A percentile compares a stretch with the other conserved stretches of the same genome.
phyloP scores from a whole-genome alignment of 2,113 vertebrate species.

The Nycticorax nycticorax region DNA sequence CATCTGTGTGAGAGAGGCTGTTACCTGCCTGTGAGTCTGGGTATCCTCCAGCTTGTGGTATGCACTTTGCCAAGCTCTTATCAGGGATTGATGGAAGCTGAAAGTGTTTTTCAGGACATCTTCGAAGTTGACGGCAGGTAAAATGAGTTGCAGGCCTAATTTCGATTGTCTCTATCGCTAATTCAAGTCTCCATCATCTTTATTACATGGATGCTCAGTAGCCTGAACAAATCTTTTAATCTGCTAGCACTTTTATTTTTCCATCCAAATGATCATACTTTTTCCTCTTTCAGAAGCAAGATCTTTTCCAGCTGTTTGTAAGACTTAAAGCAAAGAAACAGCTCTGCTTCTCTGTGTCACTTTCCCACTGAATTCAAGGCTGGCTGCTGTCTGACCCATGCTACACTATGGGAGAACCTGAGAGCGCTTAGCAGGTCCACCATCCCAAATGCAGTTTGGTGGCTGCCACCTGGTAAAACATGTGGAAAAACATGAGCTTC shows the following conservation, averaged over 20 bases:
- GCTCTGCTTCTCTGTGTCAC: not conserved
- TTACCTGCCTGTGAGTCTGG: not conserved
- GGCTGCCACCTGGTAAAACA: not conserved
- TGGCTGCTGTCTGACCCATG: fast-evolving
- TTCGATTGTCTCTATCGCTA: not conserved
- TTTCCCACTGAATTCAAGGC: not conserved
- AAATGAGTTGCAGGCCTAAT: not conserved
- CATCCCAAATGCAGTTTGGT: not conserved
- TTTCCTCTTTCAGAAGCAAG: not conserved
- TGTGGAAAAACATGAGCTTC: not conserved
- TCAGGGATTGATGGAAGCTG: not conserved
- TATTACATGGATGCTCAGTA: not conserved
- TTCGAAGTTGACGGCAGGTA: not conserved
- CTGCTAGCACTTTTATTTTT: not conserved
- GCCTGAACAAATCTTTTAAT: not conserved
- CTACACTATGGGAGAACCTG: not conserved
- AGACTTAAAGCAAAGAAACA: not conserved
- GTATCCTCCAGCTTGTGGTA: not conserved
- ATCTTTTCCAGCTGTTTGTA: not conserved
- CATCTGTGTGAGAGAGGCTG: not conserved
- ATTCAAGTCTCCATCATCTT: not conserved
- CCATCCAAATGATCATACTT: not conserved
- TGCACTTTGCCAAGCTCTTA: not conserved
- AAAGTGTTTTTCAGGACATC: not conserved
- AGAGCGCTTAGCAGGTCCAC: not conserved